Evolutionary conservation across 2,113 vertebrate species (phyloP), one percentile per base, ranked within the genome.

Genomic region (Rostratula benghalensis): DNA sequence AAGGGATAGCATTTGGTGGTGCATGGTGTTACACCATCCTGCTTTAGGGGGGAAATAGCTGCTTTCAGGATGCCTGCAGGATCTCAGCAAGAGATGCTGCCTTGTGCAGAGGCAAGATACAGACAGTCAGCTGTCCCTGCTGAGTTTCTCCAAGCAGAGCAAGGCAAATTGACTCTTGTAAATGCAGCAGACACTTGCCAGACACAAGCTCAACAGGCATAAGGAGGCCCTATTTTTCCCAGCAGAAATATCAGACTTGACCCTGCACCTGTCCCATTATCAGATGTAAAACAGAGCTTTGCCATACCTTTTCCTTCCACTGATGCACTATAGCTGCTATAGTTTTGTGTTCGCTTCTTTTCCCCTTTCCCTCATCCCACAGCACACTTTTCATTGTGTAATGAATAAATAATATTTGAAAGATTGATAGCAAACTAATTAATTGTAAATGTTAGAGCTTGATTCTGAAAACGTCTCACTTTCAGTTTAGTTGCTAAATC

Each of bases 31-130:
- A 22, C 14, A 2, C 10, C 2, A 2, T n/a, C 31, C n/a, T 82
- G 37, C 60, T 93, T 82, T 69, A n/a, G 13, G 8, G 21, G 5
- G 28, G 13, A 63, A 68, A 56, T 4, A 14, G 4, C 17, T 85
- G 27, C 28, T 88, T 68, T 56, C 24, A 1, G 5, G 37, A 60
- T 43, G 53, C 63, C 30, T 18, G 84, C 30, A 69, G 80, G 35
- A 69, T 39, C 77, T 56, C 68, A 77, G 28, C 65, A 68, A n/a
- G 70, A 87, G 31, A 24, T 37, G 46, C 21, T 85, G 48, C n/a
- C 57, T 28, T 0, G 0, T 63, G 41, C 25, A 0, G 2, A 57
- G 43, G 41, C 3, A 7, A 85, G 70, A 48, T 7, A 17, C 0
- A 1, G 54, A 33, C 10, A 16, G 21, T 64, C 65, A 68, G 54